Evolutionary conservation across 1,140 invertebrate species (phyloP), one percentile per base, ranked within the genome.

Genomic region (Bombus pyrosoma): DNA sequence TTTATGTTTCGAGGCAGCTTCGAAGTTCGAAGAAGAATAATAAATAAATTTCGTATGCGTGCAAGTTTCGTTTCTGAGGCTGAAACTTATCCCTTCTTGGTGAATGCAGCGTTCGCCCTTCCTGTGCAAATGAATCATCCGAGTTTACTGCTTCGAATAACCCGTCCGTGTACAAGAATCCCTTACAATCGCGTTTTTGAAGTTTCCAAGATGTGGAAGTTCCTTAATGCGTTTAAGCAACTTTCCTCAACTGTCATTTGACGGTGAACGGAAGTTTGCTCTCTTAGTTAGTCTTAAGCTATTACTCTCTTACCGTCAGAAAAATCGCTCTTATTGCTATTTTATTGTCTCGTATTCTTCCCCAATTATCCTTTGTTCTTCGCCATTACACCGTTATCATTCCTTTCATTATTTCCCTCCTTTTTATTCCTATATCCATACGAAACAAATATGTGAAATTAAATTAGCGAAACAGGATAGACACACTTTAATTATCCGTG

Each of bases 41-140:
- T 28, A 47, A 74, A 53, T 47, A 32, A 74, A 47, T 72, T 81
- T n/a, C 47, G 15, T 28, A 66, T 34, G 68, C 37, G 68, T 71
- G 34, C 25, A 39, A 47, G 79, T 81, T 41, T 73, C 47, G 47
- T 72, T 41, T 53, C 28, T 25, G 47, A 62, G 47, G 39, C 32
- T 5, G 68, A 72, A 73, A 73, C 47, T 81, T 81, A 57, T 15
- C 37, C 28, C n/a, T 25, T 62, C 28, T 66, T n/a, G 72, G 62
- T 76, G 64, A 76, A 73, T 76, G 62, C 71, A 22, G 47, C 34
- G 59, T 74, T 59, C 18, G 73, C 59, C 39, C 32, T 25, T 18
- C 22, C 39, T 43, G 66, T 78, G 64, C 62, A 71, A 83, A 78
- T 69, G 82, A 83, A 83, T 83, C 75, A 57, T 82, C 57, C 47